Conservation (phyloP, 1,140 invertebrate species). For the Leptinotarsa defecta region DNA sequence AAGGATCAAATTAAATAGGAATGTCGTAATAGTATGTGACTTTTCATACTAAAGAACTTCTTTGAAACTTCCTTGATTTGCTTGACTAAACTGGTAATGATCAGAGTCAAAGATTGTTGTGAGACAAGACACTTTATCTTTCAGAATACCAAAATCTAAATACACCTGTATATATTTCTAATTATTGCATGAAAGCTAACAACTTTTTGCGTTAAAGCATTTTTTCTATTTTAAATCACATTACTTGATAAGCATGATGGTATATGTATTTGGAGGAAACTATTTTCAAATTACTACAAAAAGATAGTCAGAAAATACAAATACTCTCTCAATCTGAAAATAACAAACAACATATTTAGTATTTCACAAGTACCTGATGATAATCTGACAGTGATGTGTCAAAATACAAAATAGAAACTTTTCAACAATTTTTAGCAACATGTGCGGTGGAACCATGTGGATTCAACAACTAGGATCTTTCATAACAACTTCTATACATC, state of each 20-base stretch:
- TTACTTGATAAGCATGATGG: conserved; percentile 38
- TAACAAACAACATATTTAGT: not conserved
- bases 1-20: too few species aligned
- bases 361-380: not conserved
- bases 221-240: conserved; percentile 37
- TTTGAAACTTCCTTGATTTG: not conserved
- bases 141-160: not conserved
- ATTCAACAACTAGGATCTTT: not conserved
- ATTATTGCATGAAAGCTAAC: conserved; percentile 26
- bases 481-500: too few species aligned
- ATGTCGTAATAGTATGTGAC: not conserved
- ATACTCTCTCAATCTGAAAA: not conserved
- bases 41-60: not conserved
- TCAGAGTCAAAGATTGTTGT: not conserved
- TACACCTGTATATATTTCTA: conserved; percentile 22
- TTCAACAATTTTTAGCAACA: not conserved
- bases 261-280: not conserved
- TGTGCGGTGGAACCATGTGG: conserved; percentile 1
- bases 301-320: conserved; percentile 4
- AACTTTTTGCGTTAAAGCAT: conserved; percentile 28
- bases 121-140: conserved; percentile 6
- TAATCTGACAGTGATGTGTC: not conserved
- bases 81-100: too few species aligned
- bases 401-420: not conserved
- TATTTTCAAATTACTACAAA: not conserved